phyloP scores from a whole-genome alignment of 2,888 invertebrate genomes.

The Odontocolon sp. region DNA sequence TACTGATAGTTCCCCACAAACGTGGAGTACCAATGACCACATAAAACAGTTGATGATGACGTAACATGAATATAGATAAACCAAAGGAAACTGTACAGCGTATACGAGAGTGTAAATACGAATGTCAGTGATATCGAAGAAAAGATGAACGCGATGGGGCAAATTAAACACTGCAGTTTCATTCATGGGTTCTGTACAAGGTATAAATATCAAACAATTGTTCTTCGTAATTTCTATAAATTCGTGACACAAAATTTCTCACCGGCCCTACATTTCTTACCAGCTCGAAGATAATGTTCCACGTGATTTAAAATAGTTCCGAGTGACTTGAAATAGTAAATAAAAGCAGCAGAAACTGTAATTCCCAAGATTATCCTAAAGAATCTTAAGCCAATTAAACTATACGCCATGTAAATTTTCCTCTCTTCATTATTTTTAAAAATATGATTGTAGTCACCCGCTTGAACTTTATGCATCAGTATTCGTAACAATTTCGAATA shows the following conservation, averaged over 20 bases:
- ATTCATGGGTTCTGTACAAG: conserved; percentile 35
- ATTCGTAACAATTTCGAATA: background rate
- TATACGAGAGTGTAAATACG: conserved; percentile 54
- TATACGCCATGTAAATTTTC: background rate
- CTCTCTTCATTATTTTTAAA: background rate
- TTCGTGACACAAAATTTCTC: too few relatives aligned
- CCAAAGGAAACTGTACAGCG: conserved; percentile 53
- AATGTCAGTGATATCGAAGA: conserved; percentile 47
- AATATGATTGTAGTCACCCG: background rate
- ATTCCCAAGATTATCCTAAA: background rate
- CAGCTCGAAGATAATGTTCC: background rate
- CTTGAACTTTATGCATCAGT: background rate
- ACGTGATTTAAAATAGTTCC: too few relatives aligned
- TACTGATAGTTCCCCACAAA: conserved; percentile 52
- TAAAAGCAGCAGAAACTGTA: background rate
- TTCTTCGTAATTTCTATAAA: background rate
- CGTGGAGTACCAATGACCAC: conserved; percentile 51
- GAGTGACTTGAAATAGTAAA: background rate
- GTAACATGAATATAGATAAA: conserved; percentile 53
- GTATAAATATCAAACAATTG: background rate
- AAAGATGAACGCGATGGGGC: conserved; percentile 50
- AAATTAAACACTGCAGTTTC: conserved; percentile 48
- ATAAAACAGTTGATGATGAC: conserved; percentile 57
- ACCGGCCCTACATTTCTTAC: too few relatives aligned
- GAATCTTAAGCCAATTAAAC: background rate